Evolutionary conservation across 2,113 vertebrate species (phyloP).

Genomic region (Manacus vitellinus): DNA sequence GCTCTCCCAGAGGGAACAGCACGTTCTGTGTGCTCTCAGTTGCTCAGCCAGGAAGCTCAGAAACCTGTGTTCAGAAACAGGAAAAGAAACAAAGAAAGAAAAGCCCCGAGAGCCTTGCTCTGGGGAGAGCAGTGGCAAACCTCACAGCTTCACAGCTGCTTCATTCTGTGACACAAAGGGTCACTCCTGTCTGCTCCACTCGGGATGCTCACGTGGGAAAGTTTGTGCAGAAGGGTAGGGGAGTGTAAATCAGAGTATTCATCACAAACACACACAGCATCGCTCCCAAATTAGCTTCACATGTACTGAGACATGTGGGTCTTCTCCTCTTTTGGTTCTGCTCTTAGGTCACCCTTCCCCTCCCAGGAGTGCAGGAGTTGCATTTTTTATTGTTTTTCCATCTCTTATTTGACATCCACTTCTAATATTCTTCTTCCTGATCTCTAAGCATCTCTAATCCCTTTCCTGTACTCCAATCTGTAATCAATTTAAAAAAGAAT

Average conservation of each 20-base stretch:
- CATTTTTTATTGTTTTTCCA: background rate
- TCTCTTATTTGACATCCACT: background rate
- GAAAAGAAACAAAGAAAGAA: background rate
- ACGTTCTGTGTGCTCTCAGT: background rate
- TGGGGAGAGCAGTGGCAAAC: background rate
- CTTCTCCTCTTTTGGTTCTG: background rate
- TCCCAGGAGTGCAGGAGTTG: background rate
- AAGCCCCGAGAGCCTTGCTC: background rate
- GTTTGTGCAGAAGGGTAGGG: background rate
- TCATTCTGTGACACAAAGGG: background rate
- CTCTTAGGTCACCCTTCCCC: background rate
- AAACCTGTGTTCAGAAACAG: background rate
- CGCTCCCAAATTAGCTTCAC: background rate
- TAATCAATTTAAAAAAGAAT: background rate
- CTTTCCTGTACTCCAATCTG: background rate
- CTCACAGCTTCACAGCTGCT: background rate
- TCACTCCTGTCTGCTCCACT: background rate
- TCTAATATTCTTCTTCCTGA: background rate
- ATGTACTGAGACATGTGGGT: background rate
- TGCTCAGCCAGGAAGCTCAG: background rate
- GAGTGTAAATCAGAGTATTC: background rate
- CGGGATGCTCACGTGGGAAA: background rate
- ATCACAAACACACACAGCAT: fast-evolving
- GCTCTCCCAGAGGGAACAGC: background rate
- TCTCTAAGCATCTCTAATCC: background rate